Conservation (phyloP, 92 coral and sea anemone species). For the Actinostola sp. region DNA sequence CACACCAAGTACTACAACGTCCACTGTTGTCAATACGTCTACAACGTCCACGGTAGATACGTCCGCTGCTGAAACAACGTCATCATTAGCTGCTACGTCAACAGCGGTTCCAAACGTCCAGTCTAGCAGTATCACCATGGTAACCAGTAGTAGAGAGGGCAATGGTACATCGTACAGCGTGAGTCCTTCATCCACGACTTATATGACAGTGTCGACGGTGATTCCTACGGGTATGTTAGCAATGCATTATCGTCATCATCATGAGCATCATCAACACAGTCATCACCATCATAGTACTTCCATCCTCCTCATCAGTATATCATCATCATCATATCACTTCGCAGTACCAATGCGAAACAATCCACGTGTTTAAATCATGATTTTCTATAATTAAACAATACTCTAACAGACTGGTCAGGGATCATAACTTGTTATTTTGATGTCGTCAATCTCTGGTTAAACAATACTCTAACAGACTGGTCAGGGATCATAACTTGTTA, state of each 20-base stretch:
- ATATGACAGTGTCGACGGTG: not conserved
- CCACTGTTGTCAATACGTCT: not conserved
- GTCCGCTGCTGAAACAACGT: not conserved
- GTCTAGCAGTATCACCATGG: not conserved
- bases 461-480: too few relatives aligned
- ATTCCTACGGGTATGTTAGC: slow-evolving; percentile 3
- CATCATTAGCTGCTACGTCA: not conserved
- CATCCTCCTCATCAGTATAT: not conserved
- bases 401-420: too few relatives aligned
- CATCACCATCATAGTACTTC: not conserved
- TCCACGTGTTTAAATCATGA: too few relatives aligned
- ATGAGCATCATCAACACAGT: not conserved
- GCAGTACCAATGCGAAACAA: not conserved
- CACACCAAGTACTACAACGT: not conserved
- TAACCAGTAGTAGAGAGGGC: not conserved
- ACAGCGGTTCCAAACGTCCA: not conserved
- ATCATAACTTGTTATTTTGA: too few relatives aligned
- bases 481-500: too few relatives aligned
- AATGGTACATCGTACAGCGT: not conserved
- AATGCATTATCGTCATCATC: not conserved
- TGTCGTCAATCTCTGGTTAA: too few relatives aligned
- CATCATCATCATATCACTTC: not conserved
- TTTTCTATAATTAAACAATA: too few relatives aligned
- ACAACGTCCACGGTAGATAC: not conserved
- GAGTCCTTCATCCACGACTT: not conserved